These are phyloP conservation scores for Cherax quadricarinatus DNA, from an alignment of 1,140 invertebrate genomes.

Conservation along the genomic window DNA sequence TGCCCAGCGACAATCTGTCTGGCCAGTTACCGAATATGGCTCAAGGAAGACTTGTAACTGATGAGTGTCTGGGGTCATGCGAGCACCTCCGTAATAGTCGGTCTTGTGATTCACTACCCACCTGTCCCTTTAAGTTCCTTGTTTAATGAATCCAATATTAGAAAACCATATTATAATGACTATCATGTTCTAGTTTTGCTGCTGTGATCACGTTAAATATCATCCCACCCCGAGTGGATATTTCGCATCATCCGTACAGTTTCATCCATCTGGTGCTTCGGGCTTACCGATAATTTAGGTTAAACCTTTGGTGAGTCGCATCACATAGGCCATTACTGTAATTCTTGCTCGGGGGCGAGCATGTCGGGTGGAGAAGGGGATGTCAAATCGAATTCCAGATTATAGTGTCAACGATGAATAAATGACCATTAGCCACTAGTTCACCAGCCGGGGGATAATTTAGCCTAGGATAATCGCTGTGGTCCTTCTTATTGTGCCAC, in stretches of 20 bases:
- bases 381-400: conserved; percentile 15
- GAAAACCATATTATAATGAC: background rate
- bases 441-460: background rate
- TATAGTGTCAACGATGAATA: conserved; percentile 12
- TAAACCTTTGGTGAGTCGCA: background rate
- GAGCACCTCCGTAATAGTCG: background rate
- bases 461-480: background rate
- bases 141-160: background rate
- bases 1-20: background rate
- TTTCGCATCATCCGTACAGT: background rate
- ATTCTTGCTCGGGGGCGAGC: background rate
- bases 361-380: background rate
- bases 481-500: background rate
- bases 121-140: background rate
- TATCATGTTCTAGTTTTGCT: background rate
- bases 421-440: background rate
- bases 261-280: background rate
- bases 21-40: background rate
- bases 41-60: background rate
- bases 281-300: background rate
- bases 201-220: background rate
- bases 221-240: background rate
- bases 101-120: background rate
- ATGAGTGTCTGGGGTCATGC: background rate
- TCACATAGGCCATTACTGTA: background rate